Evolutionary conservation across 1,140 invertebrate species (phyloP).

Genomic region (Portunus trituberculatus): DNA sequence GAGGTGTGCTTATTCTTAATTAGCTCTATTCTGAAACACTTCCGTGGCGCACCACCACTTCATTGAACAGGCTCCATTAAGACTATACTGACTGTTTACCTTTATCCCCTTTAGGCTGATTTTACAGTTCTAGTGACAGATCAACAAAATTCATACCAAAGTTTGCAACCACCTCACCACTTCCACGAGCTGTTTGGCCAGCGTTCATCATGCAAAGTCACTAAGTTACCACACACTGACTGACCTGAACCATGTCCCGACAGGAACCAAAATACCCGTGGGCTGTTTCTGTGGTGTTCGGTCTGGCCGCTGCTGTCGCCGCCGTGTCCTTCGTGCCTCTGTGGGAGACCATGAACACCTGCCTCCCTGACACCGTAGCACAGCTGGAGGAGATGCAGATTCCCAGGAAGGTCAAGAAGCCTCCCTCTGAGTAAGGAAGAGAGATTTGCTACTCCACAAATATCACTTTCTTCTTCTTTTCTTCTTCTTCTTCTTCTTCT

Average conservation of each 20-base stretch:
- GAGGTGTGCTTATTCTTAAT: background rate
- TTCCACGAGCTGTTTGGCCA: background rate
- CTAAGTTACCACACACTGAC: background rate
- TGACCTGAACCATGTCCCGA: background rate
- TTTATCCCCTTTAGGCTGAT: background rate
- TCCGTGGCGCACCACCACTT: no score
- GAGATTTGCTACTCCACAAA: no score
- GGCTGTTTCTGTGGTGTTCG: background rate
- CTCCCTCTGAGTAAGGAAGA: no score
- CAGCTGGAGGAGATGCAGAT: background rate
- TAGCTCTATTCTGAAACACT: no score
- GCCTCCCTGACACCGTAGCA: background rate
- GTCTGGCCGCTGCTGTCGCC: background rate
- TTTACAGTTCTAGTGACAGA: background rate
- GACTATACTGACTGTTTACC: background rate
- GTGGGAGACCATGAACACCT: background rate
- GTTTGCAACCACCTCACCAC: background rate
- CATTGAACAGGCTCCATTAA: no score
- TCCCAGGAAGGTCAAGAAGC: no score
- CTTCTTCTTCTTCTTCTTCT: background rate
- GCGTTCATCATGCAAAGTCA: background rate
- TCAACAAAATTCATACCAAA: background rate
- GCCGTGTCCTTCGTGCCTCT: background rate
- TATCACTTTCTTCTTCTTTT: background rate
- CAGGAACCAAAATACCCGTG: background rate